Base-by-base conservation (phyloP, 2,797 vertebrate species). In the Rhinogobio ventralis region DNA sequence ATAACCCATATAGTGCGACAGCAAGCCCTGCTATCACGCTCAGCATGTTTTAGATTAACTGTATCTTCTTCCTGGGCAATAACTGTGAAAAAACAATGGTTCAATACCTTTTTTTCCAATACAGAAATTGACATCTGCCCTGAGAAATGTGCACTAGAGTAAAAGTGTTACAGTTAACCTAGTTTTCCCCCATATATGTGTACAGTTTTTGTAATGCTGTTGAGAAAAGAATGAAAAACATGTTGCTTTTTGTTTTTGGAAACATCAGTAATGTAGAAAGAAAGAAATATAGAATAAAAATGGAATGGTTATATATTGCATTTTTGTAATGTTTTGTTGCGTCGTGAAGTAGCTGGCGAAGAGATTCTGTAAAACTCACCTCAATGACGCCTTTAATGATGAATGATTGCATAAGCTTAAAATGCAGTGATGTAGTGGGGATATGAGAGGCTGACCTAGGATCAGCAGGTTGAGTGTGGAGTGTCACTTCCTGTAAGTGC, bases 401-500 rank as follows among this genome's bases (percentile, higher is more conserved):
- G 51, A 62, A 82, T 62, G 51, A 73, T 82, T 73, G 69, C 69
- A 82, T 72, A 64, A 82, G 42, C 69, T 46, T n/a, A 11, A 69
- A 75, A 77, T 55, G 23, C 15, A 49, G 7, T 64, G 20, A 79
- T 19, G 53, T 28, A 60, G 7, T 69, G 55, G 36, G 64, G 17
- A 73, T 20, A 4, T n/a, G 60, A 33, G 30, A 81, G n/a, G 33
- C 82, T 85, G 64, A 78, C 55, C 62, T 66, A 13, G 77, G 86
- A 82, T 79, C 74, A 83, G 84, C 68, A 69, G 46, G 84, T 69
- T 82, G 81, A 79, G 76, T 79, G 79, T 77, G 45, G 64, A 46
- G 86, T 86, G 91, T 91, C 86, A 93, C 91, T 95, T 94, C 94
- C 93, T 92, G 92, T 92, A 92, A 92, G 93, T 86, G 90, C 94